Conservation (phyloP, 2,113 vertebrate species). For the Sylvietta virens region DNA sequence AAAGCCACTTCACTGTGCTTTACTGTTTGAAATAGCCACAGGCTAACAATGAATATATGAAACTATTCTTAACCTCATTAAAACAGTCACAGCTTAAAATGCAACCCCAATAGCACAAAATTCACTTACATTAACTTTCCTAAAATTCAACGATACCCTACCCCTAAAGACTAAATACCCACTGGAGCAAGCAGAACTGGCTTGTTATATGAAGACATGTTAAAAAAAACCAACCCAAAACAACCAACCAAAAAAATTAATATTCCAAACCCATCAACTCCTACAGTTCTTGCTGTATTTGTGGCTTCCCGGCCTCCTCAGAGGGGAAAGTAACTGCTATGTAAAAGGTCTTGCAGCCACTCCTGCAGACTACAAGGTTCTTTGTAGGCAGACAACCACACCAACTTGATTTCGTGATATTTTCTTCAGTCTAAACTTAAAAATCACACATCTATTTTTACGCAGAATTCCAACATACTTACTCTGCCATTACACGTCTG, state of each 20-base stretch:
- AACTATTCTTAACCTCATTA: neutral
- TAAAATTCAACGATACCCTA: neutral
- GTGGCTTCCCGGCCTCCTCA: neutral
- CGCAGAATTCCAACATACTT: slow-evolving; percentile 52
- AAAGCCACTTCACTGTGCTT: neutral
- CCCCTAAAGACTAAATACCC: neutral
- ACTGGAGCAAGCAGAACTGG: neutral
- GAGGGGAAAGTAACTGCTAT: neutral
- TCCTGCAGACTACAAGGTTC: neutral
- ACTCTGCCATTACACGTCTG: slow-evolving; percentile 92
- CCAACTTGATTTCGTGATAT: neutral
- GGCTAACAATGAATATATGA: neutral
- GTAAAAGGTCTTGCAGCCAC: neutral
- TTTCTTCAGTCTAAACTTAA: neutral
- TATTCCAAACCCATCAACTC: neutral
- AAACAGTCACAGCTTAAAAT: neutral
- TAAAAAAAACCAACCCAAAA: neutral
- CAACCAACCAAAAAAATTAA: neutral
- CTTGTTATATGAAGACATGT: neutral
- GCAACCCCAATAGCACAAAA: neutral
- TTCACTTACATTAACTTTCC: neutral
- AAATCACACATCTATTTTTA: neutral
- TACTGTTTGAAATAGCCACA: neutral
- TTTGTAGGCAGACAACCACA: neutral
- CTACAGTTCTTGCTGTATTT: neutral